Percentiles rank a stretch among this genome's conserved stretches.
Conservation (phyloP, 2,113 vertebrate species). For the Pelmatolapia mariae region DNA sequence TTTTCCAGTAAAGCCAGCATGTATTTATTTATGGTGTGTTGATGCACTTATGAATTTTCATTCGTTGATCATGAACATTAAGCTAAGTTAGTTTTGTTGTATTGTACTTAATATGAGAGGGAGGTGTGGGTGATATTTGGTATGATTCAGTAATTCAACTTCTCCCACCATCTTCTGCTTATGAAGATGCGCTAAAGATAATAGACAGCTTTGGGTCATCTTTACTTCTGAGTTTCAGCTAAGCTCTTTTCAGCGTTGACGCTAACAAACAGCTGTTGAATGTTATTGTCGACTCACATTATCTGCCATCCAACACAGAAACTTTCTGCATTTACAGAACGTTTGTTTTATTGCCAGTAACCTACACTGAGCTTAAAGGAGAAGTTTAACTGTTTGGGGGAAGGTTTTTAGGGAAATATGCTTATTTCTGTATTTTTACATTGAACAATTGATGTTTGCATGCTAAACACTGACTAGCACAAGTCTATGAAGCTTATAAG, state of each 20-base stretch:
- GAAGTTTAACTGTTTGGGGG: neutral
- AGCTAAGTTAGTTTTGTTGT: constrained; percentile 28
- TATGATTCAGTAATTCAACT: constrained; percentile 3
- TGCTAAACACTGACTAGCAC: neutral
- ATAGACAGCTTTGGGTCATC: constrained; percentile 1
- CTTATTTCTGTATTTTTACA: neutral
- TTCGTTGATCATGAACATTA: constrained; percentile 24
- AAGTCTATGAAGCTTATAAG: neutral
- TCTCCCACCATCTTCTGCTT: neutral
- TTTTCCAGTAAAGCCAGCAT: constrained; percentile 21
- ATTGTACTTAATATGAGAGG: constrained; percentile 35
- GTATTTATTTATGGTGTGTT: constrained; percentile 48
- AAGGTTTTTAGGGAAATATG: neutral
- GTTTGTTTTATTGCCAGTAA: neutral
- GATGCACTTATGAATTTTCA: constrained; percentile 42
- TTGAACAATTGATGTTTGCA: neutral
- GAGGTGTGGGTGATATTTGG: constrained; percentile 17
- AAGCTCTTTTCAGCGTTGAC: constrained; percentile 23
- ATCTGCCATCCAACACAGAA: constrained; percentile 28
- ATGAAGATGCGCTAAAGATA: constrained; percentile 2
- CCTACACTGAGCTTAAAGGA: neutral
- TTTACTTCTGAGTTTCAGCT: constrained; percentile 12
- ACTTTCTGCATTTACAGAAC: neutral
- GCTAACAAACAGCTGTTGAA: constrained; percentile 61
- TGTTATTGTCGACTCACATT: constrained; percentile 55